Evolutionary conservation across 2,113 vertebrate genomes (phyloP), one percentile per base, ranked within the genome.

Genomic region (Craseonycteris thonglongyai): DNA sequence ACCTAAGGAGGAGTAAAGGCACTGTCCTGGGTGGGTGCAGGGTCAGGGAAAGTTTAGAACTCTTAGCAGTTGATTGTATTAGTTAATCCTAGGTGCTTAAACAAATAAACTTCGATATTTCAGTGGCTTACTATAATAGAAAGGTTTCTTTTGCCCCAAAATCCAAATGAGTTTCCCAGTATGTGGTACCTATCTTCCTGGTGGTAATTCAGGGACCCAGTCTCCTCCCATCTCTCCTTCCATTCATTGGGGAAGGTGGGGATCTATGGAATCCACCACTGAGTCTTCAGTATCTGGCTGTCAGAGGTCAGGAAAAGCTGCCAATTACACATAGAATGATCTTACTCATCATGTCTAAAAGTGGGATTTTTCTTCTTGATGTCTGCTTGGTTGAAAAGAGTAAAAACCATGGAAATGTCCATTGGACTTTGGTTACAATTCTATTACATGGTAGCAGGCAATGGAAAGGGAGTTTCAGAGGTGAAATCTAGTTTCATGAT

Each of bases 231-330:
- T 38, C 16, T 26, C 35, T 42, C 66, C 38, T 71, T 54, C 22
- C 12, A 18, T 40, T 28, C 14, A 6, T 2, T 33, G 7, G 2
- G 8, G 28, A 7, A 9, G 0, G 7, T 14, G 26, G 35, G 16
- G 4, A n/a, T n/a, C 7, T 26, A 3, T 22, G 49, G 56, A 65
- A 42, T 28, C 35, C 13, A 3, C 47, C 30, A 12, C 16, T 14
- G 33, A 5, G 8, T 65, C 54, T 83, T 47, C 51, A 83, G 47
- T 5, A 66, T 13, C 68, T 35, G 35, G 1, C 24, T 22, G 3
- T 79, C 45, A 35, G 47, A 75, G 38, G 16, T 42, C 7, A 61
- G 87, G 10, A 81, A 38, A 2, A 93, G 4, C 5, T 7, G 12
- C 13, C 35, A 16, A 0, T 59, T 65, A 51, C 40, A n/a, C 13